A percentile compares a stretch with the other conserved stretches of the same genome.
phyloP scores from a whole-genome alignment of 2,888 invertebrate species.

The Dorcus hopei region DNA sequence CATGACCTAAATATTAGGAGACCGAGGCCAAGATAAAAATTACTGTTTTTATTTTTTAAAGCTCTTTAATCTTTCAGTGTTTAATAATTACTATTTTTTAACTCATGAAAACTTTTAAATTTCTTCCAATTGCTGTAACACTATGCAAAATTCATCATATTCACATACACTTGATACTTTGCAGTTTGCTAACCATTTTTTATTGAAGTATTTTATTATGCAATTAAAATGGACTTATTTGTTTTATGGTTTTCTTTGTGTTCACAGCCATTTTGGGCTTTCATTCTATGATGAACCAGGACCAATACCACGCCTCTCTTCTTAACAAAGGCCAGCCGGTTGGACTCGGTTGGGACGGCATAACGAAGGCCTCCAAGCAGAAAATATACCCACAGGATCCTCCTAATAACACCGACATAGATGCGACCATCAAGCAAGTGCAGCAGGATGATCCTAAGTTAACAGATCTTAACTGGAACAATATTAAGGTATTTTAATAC shows the following conservation, averaged over 20 bases:
- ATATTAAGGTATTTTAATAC: slow-evolving; percentile 79
- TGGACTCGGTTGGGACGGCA: slow-evolving; percentile 90
- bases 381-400: slow-evolving; percentile 93
- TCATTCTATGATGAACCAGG: slow-evolving; percentile 99
- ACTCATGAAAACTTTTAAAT: too few relatives aligned
- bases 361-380: slow-evolving; percentile 89
- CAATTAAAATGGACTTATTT: too few relatives aligned
- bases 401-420: slow-evolving; percentile 94
- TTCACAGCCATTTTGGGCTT: slow-evolving; percentile 90
- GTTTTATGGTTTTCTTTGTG: background rate
- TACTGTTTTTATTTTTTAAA: too few relatives aligned
- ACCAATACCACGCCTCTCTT: slow-evolving; percentile 96
- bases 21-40: too few relatives aligned
- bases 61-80: too few relatives aligned
- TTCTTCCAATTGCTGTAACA: too few relatives aligned
- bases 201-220: too few relatives aligned
- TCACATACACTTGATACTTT: too few relatives aligned
- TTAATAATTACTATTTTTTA: too few relatives aligned
- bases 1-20: too few relatives aligned
- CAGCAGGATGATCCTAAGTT: slow-evolving; percentile 84
- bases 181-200: too few relatives aligned
- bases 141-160: too few relatives aligned
- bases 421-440: slow-evolving; percentile 85
- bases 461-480: slow-evolving; percentile 97
- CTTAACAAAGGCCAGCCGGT: slow-evolving; percentile 88